Evolutionary conservation across 2,888 invertebrate species (phyloP).

Genomic region (Scrobipalpa atriplicella): DNA sequence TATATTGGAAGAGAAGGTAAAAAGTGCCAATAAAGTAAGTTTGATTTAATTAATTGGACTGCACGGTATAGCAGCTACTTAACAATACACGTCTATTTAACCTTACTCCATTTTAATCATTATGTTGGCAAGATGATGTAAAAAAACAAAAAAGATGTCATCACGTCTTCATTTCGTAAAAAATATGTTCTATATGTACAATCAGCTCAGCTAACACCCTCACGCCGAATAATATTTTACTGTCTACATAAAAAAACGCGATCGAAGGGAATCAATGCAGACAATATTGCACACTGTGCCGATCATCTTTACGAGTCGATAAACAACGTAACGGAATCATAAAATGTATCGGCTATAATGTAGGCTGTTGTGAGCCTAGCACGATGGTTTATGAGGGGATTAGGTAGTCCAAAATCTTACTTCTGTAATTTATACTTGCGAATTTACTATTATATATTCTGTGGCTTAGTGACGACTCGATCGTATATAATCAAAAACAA

Average conservation of each 20-base stretch:
- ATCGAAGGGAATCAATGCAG: conserved; percentile 38
- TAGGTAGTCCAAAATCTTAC: too few species aligned
- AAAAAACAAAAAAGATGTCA: not conserved
- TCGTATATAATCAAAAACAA: too few species aligned
- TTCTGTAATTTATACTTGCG: too few species aligned
- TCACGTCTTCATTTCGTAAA: not conserved
- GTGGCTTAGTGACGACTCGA: too few species aligned
- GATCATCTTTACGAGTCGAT: conserved; percentile 43
- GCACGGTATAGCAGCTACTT: too few species aligned
- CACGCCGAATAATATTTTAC: conserved; percentile 38
- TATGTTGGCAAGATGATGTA: too few species aligned
- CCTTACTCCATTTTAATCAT: too few species aligned
- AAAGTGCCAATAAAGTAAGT: too few species aligned
- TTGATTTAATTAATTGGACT: too few species aligned
- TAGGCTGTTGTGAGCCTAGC: conserved; percentile 16
- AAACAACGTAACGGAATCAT: conserved; percentile 48
- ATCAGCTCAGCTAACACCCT: conserved; percentile 14
- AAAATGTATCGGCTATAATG: conserved; percentile 47
- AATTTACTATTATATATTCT: too few species aligned
- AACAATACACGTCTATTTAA: too few species aligned
- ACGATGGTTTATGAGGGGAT: not conserved
- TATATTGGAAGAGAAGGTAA: too few species aligned
- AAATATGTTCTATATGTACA: not conserved
- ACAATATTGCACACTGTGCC: conserved; percentile 39
- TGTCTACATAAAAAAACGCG: conserved; percentile 37